Percentiles rank a stretch among this genome's conserved stretches.
Conservation (phyloP, 2,113 vertebrate genomes). For the Empidonax alnorum region DNA sequence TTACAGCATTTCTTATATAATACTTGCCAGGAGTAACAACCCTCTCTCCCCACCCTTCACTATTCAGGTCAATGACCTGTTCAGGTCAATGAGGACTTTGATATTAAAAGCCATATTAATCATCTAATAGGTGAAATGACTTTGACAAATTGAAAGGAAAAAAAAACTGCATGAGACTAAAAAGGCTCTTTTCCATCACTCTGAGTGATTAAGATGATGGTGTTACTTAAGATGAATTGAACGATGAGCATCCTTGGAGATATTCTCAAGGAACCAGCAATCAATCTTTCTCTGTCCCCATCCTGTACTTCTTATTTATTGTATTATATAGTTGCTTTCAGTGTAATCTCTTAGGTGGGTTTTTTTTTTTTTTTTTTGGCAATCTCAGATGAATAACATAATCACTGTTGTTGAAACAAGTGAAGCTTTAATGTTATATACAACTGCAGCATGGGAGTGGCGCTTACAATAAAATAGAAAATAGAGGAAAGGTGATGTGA, state of each 20-base stretch:
- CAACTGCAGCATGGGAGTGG: neutral
- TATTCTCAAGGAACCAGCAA: neutral
- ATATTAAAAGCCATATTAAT: conserved; percentile 5
- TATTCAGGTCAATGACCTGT: neutral
- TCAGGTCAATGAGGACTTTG: neutral
- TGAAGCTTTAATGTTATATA: neutral
- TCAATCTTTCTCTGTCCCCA: neutral
- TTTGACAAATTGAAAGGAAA: neutral
- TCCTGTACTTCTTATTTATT: neutral
- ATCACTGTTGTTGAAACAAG: neutral
- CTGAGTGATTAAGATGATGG: neutral
- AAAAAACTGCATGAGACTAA: neutral
- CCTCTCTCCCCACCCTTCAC: neutral
- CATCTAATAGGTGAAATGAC: neutral
- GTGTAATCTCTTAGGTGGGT: neutral
- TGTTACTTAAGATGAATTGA: neutral
- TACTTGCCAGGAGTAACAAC: neutral
- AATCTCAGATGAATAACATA: neutral
- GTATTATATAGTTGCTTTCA: neutral
- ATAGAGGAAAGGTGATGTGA: neutral
- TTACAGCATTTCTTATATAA: neutral
- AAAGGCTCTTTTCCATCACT: neutral
- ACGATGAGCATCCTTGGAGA: neutral
- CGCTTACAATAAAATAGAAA: neutral
- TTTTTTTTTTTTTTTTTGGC: neutral